Evolutionary conservation across 2,888 invertebrate genomes (phyloP), one percentile per base, ranked within the genome.

Genomic region (Trichacis sp.): DNA sequence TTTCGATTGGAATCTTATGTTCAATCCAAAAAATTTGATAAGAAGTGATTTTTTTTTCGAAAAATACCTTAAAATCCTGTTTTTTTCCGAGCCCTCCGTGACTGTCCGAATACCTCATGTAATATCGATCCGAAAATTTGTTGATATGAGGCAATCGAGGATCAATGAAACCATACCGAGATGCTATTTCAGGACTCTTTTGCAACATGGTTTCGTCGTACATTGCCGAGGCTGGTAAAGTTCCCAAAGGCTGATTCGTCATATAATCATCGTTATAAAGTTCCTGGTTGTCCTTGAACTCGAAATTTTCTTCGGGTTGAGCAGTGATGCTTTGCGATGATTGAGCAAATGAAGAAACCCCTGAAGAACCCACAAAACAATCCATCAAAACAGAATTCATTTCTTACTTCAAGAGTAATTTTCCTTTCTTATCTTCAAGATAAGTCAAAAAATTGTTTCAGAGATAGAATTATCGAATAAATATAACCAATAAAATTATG

Each of bases 261-360:
- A 88, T 9, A 83, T 86, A 84, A 50, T 84, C 83, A 36, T 87
- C 87, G 60, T 70, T 79, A 1, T 86, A 80, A 56, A 87, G 86
- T 1, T 87, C 88, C 77, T 87, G 85, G 62, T 89, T 87, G 73
- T 93, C 93, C 76, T 93, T 92, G 76, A 94, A 94, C 57, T 93
- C 93, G 47, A 90, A 87, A 73, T 92, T 92, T 56, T 91, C 90
- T 15, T 90, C 88, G 33, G 84, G 82, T 64, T 79, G 77, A 54
- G 57, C 56, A 11, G 69, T 76, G 12, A 72, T 75, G 30, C 74
- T 74, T 63, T 83, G 82, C n/a, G 83, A 81, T 1, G 85, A 83
- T 64, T 85, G 84, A 1, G 86, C 86, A 64, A 86, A 85, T n/a
- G 84, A 84, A 15, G 86, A 80, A n/a, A 86, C 82, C 11, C 84